These are phyloP conservation scores for Amblyopsis rosae DNA, from an alignment of 2,113 vertebrate genomes.

Conservation along the genomic window DNA sequence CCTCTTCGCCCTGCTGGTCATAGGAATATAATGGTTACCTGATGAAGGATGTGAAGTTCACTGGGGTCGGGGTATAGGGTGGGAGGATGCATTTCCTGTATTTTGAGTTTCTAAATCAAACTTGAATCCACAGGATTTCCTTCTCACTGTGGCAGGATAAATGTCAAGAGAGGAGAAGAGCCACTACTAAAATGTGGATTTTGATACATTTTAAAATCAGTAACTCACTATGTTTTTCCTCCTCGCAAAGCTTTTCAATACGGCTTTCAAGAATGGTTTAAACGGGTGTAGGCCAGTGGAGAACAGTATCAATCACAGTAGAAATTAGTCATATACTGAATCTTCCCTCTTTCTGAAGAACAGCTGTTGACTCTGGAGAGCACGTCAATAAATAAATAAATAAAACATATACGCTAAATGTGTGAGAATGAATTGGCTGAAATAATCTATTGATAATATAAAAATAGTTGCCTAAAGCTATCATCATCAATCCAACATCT, in stretches of 20 bases:
- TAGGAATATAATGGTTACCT: background rate
- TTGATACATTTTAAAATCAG: conserved; percentile 30
- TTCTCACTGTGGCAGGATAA: conserved; percentile 10
- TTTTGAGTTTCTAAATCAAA: conserved; percentile 30
- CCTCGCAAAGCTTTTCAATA: too few relatives aligned
- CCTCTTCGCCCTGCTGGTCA: background rate
- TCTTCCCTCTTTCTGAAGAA: conserved; percentile 26
- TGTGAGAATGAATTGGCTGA: too few relatives aligned
- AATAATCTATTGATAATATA: too few relatives aligned
- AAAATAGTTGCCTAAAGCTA: too few relatives aligned
- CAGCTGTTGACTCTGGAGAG: conserved; percentile 30
- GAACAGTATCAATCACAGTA: conserved; percentile 42
- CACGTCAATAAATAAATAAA: background rate
- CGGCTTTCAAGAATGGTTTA: conserved; percentile 54
- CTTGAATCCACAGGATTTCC: conserved; percentile 31
- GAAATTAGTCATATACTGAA: conserved; percentile 47
- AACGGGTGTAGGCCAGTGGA: conserved; percentile 26
- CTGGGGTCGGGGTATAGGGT: background rate
- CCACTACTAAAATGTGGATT: conserved; percentile 9
- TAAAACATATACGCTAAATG: background rate
- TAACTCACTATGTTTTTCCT: too few relatives aligned
- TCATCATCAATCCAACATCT: conserved; percentile 20
- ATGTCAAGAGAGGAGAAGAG: conserved; percentile 1
- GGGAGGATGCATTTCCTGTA: conserved; percentile 6
- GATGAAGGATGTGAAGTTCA: conserved; percentile 4